phyloP scores from a whole-genome alignment of 2,797 vertebrate species.

The Gymnoscopelus microlampas region DNA sequence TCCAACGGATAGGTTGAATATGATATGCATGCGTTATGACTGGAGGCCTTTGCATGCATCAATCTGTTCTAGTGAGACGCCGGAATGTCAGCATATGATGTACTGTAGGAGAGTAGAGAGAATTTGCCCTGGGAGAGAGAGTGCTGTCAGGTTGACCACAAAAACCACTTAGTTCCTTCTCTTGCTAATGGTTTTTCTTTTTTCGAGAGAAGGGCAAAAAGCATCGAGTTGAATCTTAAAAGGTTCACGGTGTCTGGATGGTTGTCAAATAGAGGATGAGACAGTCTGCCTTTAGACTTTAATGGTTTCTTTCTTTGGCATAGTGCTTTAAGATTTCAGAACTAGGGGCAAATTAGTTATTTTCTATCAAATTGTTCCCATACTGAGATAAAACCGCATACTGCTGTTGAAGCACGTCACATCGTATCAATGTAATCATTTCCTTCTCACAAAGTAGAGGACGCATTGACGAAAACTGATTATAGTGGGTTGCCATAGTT shows the following conservation, averaged over 20 bases:
- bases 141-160: constrained; percentile 76
- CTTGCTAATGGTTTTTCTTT: constrained; percentile 79
- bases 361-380: constrained; percentile 1
- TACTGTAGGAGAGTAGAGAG: constrained; percentile 63
- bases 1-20: constrained; percentile 2
- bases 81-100: constrained; percentile 66
- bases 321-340: constrained; percentile 30
- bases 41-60: constrained; percentile 34
- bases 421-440: background rate
- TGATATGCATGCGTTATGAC: constrained; percentile 31
- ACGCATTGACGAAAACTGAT: background rate
- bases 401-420: constrained; percentile 17
- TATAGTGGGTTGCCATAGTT: background rate
- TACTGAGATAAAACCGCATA: constrained; percentile 15
- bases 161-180: constrained; percentile 81
- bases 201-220: constrained; percentile 66
- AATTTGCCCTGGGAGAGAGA: constrained; percentile 60
- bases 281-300: constrained; percentile 49
- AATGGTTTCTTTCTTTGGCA: constrained; percentile 29
- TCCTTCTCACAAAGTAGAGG: background rate
- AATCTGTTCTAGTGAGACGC: constrained; percentile 44
- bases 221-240: constrained; percentile 62
- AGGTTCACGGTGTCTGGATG: constrained; percentile 52
- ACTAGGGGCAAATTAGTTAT: background rate
- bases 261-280: constrained; percentile 37